Evolutionary conservation across 1,140 invertebrate genomes (phyloP).

Genomic region (Eubasilissa regina): DNA sequence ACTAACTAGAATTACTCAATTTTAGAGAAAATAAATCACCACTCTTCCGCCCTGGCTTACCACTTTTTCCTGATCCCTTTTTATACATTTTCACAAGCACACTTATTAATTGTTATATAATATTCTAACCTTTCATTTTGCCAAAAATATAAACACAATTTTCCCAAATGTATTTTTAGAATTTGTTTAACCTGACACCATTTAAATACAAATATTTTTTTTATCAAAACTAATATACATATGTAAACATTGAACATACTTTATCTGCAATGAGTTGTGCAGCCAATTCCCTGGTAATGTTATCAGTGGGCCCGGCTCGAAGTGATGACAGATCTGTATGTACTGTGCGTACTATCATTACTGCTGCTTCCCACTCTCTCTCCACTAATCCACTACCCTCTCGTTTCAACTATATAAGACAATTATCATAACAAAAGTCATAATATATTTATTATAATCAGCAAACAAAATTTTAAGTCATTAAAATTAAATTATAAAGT

Average conservation of each 20-base stretch:
- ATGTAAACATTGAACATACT: constrained; percentile 38
- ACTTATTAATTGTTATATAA: no score
- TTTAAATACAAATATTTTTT: not conserved
- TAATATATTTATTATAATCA: no score
- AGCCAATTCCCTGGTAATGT: constrained; percentile 23
- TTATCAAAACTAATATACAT: not conserved
- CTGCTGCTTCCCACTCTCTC: constrained; percentile 52
- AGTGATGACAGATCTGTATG: constrained; percentile 50
- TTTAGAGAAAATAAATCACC: no score
- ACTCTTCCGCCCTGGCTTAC: no score
- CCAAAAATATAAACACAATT: no score
- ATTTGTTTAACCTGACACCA: not conserved
- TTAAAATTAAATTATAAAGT: no score
- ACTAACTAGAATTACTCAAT: no score
- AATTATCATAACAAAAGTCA: not conserved
- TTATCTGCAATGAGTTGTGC: constrained; percentile 52
- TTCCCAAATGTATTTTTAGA: no score
- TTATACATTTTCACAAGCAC: no score
- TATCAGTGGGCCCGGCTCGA: constrained; percentile 29
- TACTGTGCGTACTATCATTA: constrained; percentile 38
- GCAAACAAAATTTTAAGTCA: no score
- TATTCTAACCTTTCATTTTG: no score
- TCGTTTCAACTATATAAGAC: constrained; percentile 26
- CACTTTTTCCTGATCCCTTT: no score
- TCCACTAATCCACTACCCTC: constrained; percentile 41